Evolutionary conservation across 2,888 invertebrate genomes (phyloP), one percentile per base, ranked within the genome.

Genomic region (Tubulanus polymorphus): DNA sequence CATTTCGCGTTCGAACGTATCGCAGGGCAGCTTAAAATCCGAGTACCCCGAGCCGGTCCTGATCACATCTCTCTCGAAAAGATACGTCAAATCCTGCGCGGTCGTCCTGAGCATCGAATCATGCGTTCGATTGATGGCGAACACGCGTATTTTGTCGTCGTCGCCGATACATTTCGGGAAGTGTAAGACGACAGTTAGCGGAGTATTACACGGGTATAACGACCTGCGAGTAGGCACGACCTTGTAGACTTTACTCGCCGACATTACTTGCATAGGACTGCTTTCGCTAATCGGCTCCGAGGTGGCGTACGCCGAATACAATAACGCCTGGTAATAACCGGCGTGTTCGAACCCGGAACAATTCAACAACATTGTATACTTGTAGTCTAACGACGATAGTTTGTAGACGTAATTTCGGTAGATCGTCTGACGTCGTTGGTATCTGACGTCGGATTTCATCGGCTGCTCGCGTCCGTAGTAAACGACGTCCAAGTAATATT

Each of bases 331-430:
- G 55, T 71, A 73, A 10, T 60, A 58, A 28, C 74, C 74, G 20
- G 68, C 65, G n/a, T 67, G 58, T 54, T 72, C 71, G 53, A 72
- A 69, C 26, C 64, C 54, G 37, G 62, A 48, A 59, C 74, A 74
- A 5, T 63, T 56, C 35, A 69, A 68, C 54, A 53, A 15, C 60
- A 55, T 37, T 61, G 47, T 48, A 61, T 53, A 1, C 59, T 52
- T 49, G 59, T 56, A 18, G 47, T 41, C 29, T 27, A n/a, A 30
- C 54, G 51, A 18, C 54, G 58, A 30, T 53, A 26, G 20, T 55
- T 48, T 37, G 60, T 56, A 8, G 18, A 8, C 15, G 23, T 41
- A 8, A 20, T 41, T 23, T 15, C 23, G 18, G 23, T 15, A 18
- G 23, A 41, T 23, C 5, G 23, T 23, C n/a, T n/a, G n/a, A n/a